These are phyloP conservation scores for Crossaster papposus DNA, from an alignment of 53 echinoderm and acorn worm species.

Conservation along the genomic window DNA sequence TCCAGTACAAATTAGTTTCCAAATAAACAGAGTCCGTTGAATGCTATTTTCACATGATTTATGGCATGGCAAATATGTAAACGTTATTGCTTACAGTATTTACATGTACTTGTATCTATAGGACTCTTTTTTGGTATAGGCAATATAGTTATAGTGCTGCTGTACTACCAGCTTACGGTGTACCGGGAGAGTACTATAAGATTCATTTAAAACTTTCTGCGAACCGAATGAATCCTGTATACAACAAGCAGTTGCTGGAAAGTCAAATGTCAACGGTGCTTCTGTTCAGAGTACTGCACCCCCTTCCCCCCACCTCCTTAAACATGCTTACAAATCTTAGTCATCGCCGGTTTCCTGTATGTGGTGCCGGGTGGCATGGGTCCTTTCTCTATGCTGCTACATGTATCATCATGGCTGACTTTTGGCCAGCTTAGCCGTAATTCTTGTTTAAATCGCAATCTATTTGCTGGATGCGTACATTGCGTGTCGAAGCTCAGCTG, in stretches of 20 bases:
- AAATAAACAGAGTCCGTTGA: too few species aligned
- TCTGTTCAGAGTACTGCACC: background rate
- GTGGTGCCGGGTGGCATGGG: background rate
- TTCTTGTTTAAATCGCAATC: background rate
- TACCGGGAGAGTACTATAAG: too few species aligned
- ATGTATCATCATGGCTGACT: slow-evolving; percentile 36
- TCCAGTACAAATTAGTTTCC: too few species aligned
- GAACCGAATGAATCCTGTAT: background rate
- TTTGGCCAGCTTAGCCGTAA: background rate
- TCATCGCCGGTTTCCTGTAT: slow-evolving; percentile 36
- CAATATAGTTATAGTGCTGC: too few species aligned
- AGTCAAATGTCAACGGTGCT: background rate
- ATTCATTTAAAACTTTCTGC: background rate
- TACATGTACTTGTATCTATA: too few species aligned
- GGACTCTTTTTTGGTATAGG: too few species aligned
- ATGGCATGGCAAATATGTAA: too few species aligned
- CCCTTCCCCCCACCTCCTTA: too few species aligned
- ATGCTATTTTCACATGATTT: too few species aligned
- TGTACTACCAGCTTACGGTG: too few species aligned
- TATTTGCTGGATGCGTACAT: background rate
- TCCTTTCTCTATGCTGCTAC: too few species aligned
- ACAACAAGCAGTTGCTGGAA: background rate
- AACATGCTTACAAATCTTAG: background rate
- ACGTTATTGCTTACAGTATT: too few species aligned
- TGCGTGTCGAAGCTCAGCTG: slow-evolving; percentile 24